Conservation (phyloP, 2,888 invertebrate species). For the Polia nebulosa region DNA sequence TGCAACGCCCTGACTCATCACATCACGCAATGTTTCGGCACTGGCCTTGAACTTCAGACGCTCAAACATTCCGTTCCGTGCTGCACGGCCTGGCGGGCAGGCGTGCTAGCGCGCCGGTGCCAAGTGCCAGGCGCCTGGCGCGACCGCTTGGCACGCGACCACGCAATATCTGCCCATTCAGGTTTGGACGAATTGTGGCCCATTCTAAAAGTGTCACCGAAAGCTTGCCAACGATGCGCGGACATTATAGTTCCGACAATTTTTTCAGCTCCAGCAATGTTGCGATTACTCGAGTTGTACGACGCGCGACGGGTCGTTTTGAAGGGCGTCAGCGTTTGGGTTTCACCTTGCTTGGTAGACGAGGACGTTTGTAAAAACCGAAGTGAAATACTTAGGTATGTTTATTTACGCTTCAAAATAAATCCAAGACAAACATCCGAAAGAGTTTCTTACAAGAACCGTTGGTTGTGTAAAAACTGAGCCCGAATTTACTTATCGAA, state of each 20-base stretch:
- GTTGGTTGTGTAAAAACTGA: slow-evolving; percentile 9
- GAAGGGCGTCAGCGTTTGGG: slow-evolving; percentile 22
- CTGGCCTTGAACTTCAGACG: slow-evolving; percentile 60
- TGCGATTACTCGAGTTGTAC: slow-evolving; percentile 9
- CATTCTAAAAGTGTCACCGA: slow-evolving; percentile 70
- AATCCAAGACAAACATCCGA: background rate
- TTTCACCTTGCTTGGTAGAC: slow-evolving; percentile 29
- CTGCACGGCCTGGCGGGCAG: slow-evolving; percentile 40
- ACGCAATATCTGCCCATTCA: slow-evolving; percentile 67
- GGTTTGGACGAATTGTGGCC: slow-evolving; percentile 66
- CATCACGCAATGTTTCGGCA: slow-evolving; percentile 30
- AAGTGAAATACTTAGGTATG: background rate
- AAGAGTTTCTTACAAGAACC: background rate
- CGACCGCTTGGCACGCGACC: slow-evolving; percentile 68
- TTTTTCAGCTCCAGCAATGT: slow-evolving; percentile 51
- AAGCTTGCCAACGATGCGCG: slow-evolving; percentile 69
- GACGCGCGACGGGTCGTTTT: slow-evolving; percentile 15
- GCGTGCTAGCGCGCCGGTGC: background rate
- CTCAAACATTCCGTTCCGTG: slow-evolving; percentile 45
- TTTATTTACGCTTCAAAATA: slow-evolving; percentile 10
- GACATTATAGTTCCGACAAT: slow-evolving; percentile 48
- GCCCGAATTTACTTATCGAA: slow-evolving; percentile 30
- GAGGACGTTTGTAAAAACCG: slow-evolving; percentile 10
- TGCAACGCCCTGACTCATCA: slow-evolving; percentile 40
- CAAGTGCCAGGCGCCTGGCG: slow-evolving; percentile 60